Percentiles rank a stretch among this genome's conserved stretches.
Evolutionary conservation across 2,797 vertebrate species (phyloP).

Genomic region (Trachops cirrhosus): DNA sequence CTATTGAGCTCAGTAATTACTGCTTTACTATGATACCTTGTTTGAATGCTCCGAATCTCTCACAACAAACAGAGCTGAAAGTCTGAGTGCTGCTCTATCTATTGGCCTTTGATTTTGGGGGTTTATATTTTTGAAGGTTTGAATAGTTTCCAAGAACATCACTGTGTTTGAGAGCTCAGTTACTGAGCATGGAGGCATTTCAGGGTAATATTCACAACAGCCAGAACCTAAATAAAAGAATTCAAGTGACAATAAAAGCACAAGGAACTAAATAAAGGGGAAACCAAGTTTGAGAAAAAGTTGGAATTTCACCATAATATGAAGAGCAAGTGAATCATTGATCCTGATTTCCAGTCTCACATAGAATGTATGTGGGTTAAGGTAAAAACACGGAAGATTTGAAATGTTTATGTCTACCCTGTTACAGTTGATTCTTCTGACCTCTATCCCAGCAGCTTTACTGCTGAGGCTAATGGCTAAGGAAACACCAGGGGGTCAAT

Average conservation of each 20-base stretch:
- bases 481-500: not conserved
- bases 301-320: conserved; percentile 17
- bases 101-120: not conserved
- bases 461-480: not conserved
- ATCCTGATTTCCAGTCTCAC: not conserved
- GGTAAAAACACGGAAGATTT: not conserved
- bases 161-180: not conserved
- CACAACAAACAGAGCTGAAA: conserved; percentile 5
- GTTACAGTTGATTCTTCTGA: not conserved
- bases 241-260: not conserved
- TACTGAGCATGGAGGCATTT: not conserved
- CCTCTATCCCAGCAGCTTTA: not conserved
- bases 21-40: not conserved
- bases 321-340: not conserved
- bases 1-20: conserved; percentile 27
- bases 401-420: not conserved
- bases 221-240: not conserved
- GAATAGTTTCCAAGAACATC: not conserved
- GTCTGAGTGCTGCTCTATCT: not conserved
- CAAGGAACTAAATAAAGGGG: not conserved
- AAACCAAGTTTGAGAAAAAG: not conserved
- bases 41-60: not conserved
- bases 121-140: not conserved
- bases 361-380: not conserved
- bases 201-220: not conserved